Percentiles rank a stretch among this genome's conserved stretches.
Conservation (phyloP, 92 coral and sea anemone genomes). For the Zoanthus gigantus region DNA sequence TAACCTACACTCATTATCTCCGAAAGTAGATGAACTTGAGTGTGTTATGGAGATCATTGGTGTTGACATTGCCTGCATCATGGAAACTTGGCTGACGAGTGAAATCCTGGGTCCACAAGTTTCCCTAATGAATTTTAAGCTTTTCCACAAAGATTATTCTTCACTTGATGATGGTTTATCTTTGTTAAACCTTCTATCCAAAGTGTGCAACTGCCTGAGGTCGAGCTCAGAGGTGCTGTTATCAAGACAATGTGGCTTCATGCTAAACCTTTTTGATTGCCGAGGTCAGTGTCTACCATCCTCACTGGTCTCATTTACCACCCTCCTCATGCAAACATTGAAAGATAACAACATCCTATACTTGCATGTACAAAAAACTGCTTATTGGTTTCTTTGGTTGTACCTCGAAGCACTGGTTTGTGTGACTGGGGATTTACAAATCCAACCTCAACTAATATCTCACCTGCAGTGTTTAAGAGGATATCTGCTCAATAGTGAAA, state of each 20-base stretch:
- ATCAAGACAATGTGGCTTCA: conserved; percentile 43
- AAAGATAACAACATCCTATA: conserved; percentile 45
- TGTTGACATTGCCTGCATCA: conserved; percentile 43
- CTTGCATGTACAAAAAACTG: conserved; percentile 42
- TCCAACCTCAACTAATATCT: conserved; percentile 37
- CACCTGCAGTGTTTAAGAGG: neutral
- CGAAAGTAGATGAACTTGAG: conserved; percentile 43
- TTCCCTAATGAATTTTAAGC: conserved; percentile 22
- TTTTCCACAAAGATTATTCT: conserved; percentile 42
- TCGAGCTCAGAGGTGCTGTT: neutral
- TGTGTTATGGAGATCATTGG: conserved; percentile 34
- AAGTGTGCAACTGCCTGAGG: neutral
- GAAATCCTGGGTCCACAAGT: conserved; percentile 24
- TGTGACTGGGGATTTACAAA: conserved; percentile 52
- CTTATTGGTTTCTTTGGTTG: conserved; percentile 16
- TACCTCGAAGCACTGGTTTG: conserved; percentile 55
- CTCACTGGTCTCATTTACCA: conserved; percentile 34
- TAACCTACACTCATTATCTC: conserved; percentile 46
- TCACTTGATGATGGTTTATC: conserved; percentile 41
- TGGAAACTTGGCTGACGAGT: conserved; percentile 39
- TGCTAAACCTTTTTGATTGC: conserved; percentile 32
- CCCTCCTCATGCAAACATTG: conserved; percentile 37
- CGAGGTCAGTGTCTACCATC: conserved; percentile 29
- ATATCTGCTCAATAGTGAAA: neutral
- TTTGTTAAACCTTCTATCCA: conserved; percentile 32